Evolutionary conservation across 1,140 invertebrate genomes (phyloP).

Genomic region (Drosophila punjabiensis): DNA sequence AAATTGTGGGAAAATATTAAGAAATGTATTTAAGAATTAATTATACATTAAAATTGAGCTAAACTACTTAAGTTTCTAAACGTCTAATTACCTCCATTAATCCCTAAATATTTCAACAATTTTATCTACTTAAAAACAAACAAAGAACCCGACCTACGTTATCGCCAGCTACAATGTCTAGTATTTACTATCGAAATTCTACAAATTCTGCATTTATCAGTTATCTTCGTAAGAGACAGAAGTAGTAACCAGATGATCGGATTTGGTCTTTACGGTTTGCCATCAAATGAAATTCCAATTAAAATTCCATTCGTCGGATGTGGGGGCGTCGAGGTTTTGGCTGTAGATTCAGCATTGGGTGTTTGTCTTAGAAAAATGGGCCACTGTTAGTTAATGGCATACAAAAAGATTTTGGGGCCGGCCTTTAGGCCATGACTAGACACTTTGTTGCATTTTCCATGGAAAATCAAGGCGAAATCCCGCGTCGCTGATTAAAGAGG

Average conservation of each 20-base stretch:
- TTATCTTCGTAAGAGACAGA: background rate
- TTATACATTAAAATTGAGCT: background rate
- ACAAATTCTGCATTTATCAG: conserved; percentile 30
- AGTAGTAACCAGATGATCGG: conserved; percentile 26
- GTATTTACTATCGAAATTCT: conserved; percentile 23
- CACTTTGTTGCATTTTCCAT: conserved; percentile 67
- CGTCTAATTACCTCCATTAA: background rate
- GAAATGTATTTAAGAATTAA: background rate
- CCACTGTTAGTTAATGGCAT: conserved; percentile 76
- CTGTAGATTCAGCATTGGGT: conserved; percentile 16
- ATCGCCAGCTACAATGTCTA: conserved; percentile 1
- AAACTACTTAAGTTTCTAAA: background rate
- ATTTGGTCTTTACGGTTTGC: conserved; percentile 25
- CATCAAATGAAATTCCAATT: conserved; percentile 68
- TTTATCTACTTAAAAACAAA: conserved; percentile 4
- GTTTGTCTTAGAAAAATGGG: conserved; percentile 61
- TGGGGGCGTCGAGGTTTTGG: conserved; percentile 23
- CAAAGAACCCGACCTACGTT: conserved; percentile 2
- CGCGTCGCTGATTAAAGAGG: conserved; percentile 65
- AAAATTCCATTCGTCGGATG: conserved; percentile 38
- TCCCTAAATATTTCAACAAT: background rate
- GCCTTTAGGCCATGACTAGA: conserved; percentile 66
- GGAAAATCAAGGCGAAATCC: conserved; percentile 72
- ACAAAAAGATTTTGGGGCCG: conserved; percentile 35
- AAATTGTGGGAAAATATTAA: background rate